Conservation (phyloP, 2,797 vertebrate genomes). For the Enteromius afrohamiltoni region DNA sequence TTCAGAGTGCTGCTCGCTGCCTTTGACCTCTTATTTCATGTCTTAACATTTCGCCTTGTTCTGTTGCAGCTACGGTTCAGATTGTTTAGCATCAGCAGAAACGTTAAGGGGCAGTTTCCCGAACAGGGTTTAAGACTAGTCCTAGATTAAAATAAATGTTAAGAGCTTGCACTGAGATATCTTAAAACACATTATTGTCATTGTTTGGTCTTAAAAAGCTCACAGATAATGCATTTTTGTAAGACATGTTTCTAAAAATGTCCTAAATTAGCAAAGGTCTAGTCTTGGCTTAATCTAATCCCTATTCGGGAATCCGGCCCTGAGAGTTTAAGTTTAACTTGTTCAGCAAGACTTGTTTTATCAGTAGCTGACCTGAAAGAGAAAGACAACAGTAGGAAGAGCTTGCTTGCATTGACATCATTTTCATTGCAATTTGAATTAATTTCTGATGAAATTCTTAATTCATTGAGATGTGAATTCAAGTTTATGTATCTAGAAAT, state of each 20-base stretch:
- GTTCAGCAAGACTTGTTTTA: not conserved
- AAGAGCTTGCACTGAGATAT: too few relatives aligned
- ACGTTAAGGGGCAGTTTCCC: too few relatives aligned
- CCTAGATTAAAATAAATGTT: too few relatives aligned
- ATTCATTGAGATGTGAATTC: not conserved
- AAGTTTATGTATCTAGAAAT: not conserved
- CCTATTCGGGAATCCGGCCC: too few relatives aligned
- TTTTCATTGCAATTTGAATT: not conserved
- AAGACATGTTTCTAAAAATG: too few relatives aligned
- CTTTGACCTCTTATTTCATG: slow-evolving; percentile 7
- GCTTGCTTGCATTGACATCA: not conserved
- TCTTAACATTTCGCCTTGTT: not conserved
- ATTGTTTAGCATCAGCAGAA: not conserved
- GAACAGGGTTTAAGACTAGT: too few relatives aligned
- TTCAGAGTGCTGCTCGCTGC: slow-evolving; percentile 16
- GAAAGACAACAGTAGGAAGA: not conserved
- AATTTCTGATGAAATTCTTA: not conserved
- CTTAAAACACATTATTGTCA: too few relatives aligned
- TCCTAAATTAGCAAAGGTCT: too few relatives aligned
- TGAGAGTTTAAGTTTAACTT: not conserved
- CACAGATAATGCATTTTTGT: too few relatives aligned
- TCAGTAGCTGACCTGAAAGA: not conserved
- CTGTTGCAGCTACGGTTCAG: not conserved
- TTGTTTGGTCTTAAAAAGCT: too few relatives aligned
- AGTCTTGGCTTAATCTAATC: too few relatives aligned